Evolutionary conservation across 2,888 invertebrate genomes (phyloP).

Genomic region (Schizotus pectinicornis): DNA sequence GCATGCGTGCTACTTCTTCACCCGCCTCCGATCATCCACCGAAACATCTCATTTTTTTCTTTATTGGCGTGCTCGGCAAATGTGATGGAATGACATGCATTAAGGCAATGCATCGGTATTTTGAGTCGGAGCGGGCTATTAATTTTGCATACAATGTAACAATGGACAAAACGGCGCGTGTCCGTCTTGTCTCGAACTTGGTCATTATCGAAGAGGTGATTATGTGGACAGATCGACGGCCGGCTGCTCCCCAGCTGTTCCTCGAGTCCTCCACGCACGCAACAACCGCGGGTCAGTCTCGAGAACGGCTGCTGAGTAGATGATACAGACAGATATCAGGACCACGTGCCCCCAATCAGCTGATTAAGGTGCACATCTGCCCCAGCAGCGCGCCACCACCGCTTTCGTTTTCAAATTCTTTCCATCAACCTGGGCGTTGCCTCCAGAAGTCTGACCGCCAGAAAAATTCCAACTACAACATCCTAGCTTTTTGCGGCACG

Average conservation of each 20-base stretch:
- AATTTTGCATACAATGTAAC: conserved; percentile 17
- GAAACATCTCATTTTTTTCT: too few species aligned
- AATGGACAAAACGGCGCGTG: conserved; percentile 22
- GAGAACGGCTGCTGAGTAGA: conserved; percentile 17
- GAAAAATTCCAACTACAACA: too few species aligned
- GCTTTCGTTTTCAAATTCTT: too few species aligned
- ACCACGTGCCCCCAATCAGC: conserved; percentile 23
- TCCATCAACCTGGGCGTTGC: too few species aligned
- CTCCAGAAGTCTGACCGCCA: too few species aligned
- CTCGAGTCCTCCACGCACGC: conserved; percentile 10
- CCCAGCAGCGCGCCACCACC: background rate
- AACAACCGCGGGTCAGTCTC: conserved; percentile 15
- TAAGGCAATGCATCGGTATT: too few species aligned
- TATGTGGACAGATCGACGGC: conserved; percentile 19
- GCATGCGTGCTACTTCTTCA: too few species aligned
- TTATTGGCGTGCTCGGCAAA: too few species aligned
- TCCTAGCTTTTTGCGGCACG: background rate
- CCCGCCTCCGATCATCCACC: too few species aligned
- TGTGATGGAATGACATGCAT: too few species aligned
- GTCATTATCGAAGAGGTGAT: conserved; percentile 17
- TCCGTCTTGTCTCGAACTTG: conserved; percentile 16
- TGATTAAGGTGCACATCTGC: conserved; percentile 20
- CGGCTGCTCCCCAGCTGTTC: conserved; percentile 25
- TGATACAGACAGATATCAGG: conserved; percentile 18
- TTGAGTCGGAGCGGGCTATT: background rate